A percentile compares a stretch with the other conserved stretches of the same genome.
These are phyloP conservation scores for Leptinotarsa lineolata DNA, from an alignment of 1,140 invertebrate genomes.

Conservation along the genomic window DNA sequence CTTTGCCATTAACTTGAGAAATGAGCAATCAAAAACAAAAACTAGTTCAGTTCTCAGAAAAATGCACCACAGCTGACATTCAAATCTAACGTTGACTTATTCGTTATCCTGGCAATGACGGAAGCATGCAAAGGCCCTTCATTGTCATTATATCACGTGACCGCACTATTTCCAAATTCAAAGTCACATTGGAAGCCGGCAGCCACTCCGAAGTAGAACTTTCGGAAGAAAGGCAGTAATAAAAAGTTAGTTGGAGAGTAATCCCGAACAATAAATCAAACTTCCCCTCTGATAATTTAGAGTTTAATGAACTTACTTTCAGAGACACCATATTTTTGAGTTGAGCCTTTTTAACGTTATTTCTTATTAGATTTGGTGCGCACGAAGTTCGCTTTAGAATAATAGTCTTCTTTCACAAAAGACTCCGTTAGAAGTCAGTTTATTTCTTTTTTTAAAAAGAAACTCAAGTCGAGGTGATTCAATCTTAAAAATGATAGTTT, in stretches of 20 bases:
- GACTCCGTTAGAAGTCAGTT: too few species aligned
- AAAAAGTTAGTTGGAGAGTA: slow-evolving; percentile 8
- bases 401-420: too few species aligned
- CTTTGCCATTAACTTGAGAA: too few species aligned
- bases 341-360: not conserved
- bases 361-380: not conserved
- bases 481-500: too few species aligned
- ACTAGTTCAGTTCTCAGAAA: too few species aligned
- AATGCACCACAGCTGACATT: not conserved
- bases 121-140: not conserved
- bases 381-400: too few species aligned
- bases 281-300: slow-evolving; percentile 14
- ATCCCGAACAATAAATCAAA: slow-evolving; percentile 16
- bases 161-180: slow-evolving; percentile 12
- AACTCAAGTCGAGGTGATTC: too few species aligned
- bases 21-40: too few species aligned
- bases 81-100: not conserved
- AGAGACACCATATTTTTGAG: not conserved
- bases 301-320: slow-evolving; percentile 13
- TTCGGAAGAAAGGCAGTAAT: slow-evolving; percentile 15
- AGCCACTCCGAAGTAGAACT: not conserved
- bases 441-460: too few species aligned
- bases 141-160: slow-evolving; percentile 22
- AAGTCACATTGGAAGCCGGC: slow-evolving; percentile 14
- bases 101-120: not conserved